These are phyloP conservation scores for Alsophila aescularia DNA, from an alignment of 2,888 invertebrate genomes.

Conservation along the genomic window DNA sequence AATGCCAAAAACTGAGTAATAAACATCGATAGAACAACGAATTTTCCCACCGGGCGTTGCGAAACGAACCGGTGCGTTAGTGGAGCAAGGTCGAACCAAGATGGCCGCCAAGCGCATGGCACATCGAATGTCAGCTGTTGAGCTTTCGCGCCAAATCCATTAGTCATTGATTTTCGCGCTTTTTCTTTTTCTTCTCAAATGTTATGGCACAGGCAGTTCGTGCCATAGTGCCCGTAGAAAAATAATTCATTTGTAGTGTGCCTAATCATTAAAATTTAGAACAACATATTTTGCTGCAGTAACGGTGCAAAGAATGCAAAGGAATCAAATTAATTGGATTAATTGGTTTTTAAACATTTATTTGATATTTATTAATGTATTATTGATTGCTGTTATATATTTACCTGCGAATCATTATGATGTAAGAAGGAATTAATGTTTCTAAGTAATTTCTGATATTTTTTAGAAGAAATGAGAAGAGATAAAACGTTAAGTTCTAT, in stretches of 20 bases:
- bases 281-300: conserved; percentile 6
- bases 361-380: no score
- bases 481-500: not conserved
- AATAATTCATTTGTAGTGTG: conserved; percentile 4
- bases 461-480: not conserved
- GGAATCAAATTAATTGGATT: conserved; percentile 5
- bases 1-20: conserved; percentile 47
- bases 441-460: not conserved
- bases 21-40: conserved; percentile 62
- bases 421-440: conserved; percentile 3
- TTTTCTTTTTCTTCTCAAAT: conserved; percentile 34
- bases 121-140: conserved; percentile 65
- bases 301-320: not conserved
- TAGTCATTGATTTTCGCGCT: conserved; percentile 53
- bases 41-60: conserved; percentile 75
- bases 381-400: conserved; percentile 12
- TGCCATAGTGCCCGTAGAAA: conserved; percentile 7
- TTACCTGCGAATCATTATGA: conserved; percentile 5
- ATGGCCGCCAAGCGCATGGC: conserved; percentile 71
- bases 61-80: conserved; percentile 69
- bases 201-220: conserved; percentile 11
- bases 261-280: conserved; percentile 1
- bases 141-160: conserved; percentile 69
- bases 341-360: no score
- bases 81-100: conserved; percentile 77